A percentile compares a stretch with the other conserved stretches of the same genome.
Conservation (phyloP, 1,140 invertebrate genomes). For the Saccostrea cuccullata region DNA sequence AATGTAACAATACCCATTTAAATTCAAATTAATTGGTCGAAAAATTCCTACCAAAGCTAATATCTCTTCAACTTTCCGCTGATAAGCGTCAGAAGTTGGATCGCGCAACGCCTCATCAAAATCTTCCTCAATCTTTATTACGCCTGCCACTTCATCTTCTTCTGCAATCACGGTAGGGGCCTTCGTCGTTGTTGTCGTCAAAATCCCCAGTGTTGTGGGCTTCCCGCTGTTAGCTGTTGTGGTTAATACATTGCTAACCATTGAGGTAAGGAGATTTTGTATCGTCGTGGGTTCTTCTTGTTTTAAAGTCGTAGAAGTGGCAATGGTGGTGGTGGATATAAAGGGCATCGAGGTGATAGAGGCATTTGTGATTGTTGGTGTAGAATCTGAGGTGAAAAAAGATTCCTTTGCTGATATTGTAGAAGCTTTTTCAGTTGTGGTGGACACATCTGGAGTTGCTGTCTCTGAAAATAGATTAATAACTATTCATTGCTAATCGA, state of each 20-base stretch:
- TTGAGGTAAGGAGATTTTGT: neutral
- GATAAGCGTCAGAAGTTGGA: neutral
- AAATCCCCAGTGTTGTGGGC: neutral
- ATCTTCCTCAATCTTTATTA: conserved; percentile 1
- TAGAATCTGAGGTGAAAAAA: neutral
- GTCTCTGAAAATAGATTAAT: neutral
- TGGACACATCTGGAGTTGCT: neutral
- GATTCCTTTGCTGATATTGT: neutral
- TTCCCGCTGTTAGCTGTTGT: neutral
- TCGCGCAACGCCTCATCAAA: neutral
- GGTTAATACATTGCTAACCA: neutral
- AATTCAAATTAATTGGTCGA: neutral
- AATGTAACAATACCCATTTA: neutral
- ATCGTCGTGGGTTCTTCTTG: neutral
- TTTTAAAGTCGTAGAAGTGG: neutral
- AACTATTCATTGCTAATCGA: no score
- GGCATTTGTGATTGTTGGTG: neutral
- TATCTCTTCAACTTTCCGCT: neutral
- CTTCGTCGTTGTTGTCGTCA: neutral
- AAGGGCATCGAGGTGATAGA: neutral
- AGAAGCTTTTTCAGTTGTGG: neutral
- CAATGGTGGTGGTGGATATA: neutral
- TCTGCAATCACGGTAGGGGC: neutral
- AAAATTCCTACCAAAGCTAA: neutral
- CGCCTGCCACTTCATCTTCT: neutral